Conservation (phyloP, 2,888 invertebrate species). For the Nasonovia ribisnigri region DNA sequence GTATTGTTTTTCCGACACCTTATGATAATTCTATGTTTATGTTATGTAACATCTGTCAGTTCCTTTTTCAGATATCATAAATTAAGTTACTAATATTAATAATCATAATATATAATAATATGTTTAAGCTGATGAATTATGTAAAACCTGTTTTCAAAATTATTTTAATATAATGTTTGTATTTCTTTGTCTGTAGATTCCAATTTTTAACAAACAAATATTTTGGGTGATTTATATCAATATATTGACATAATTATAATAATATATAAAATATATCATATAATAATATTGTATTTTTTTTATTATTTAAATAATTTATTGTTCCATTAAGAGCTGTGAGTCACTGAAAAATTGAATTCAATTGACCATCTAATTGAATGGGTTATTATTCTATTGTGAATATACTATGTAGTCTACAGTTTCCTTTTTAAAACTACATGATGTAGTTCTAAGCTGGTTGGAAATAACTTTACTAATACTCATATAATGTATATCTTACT, state of each 20-base stretch:
- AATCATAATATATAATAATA: not conserved
- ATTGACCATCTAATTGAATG: conserved; percentile 62
- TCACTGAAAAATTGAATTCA: conserved; percentile 62
- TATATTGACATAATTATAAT: conserved; percentile 30
- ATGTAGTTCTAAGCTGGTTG: conserved; percentile 47
- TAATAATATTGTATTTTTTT: conserved; percentile 49
- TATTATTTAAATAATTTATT: conserved; percentile 26
- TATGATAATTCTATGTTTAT: conserved; percentile 61
- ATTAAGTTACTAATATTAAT: not conserved
- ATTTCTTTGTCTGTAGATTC: not conserved
- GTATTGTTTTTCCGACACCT: conserved; percentile 53
- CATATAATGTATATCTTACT: conserved; percentile 14
- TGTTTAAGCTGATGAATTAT: not conserved
- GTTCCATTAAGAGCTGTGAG: conserved; percentile 36
- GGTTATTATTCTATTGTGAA: conserved; percentile 62
- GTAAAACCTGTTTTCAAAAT: conserved; percentile 5
- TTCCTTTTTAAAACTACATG: conserved; percentile 58
- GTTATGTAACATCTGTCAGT: conserved; percentile 58
- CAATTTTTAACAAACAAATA: not conserved
- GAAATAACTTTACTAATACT: conserved; percentile 35
- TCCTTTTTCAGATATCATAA: conserved; percentile 61
- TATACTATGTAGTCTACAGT: conserved; percentile 39
- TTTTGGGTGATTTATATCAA: conserved; percentile 50
- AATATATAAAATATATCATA: conserved; percentile 21
- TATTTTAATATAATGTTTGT: conserved; percentile 23